Conservation (phyloP, 2,113 vertebrate genomes). For the Beaufortia kweichowensis region DNA sequence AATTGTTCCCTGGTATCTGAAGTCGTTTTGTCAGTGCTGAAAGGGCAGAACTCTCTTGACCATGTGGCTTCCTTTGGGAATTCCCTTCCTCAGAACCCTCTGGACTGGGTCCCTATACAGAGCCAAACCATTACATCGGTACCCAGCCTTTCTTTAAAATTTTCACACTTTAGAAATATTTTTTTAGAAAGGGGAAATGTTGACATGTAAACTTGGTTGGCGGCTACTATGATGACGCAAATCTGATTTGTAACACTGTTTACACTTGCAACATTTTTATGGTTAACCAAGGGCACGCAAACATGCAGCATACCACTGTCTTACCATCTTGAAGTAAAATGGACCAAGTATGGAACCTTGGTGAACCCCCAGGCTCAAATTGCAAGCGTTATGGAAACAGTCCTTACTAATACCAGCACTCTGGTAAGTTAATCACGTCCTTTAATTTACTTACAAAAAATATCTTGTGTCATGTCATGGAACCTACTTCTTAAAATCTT, state of each 20-base stretch:
- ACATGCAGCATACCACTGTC: conserved; percentile 84
- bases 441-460: background rate
- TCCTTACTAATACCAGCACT: conserved; percentile 70
- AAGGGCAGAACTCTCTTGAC: conserved; percentile 79
- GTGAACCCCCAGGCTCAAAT: conserved; percentile 89
- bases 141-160: conserved; percentile 36
- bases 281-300: conserved; percentile 54
- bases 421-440: conserved; percentile 62
- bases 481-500: background rate
- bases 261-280: background rate
- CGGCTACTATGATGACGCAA: background rate
- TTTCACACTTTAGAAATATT: too few relatives aligned
- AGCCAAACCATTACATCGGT: conserved; percentile 61
- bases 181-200: conserved; percentile 20
- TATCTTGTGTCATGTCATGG: too few relatives aligned
- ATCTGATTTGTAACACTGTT: background rate
- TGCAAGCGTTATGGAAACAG: conserved; percentile 75
- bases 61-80: conserved; percentile 89
- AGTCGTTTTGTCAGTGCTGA: conserved; percentile 75
- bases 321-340: conserved; percentile 81
- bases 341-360: conserved; percentile 90
- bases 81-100: conserved; percentile 72
- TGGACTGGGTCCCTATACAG: conserved; percentile 85
- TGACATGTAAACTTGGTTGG: background rate
- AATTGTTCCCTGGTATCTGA: conserved; percentile 77